Evolutionary conservation across 1,140 invertebrate genomes (phyloP), one percentile per base, ranked within the genome.

Genomic region (Spodoptera frugiperda): DNA sequence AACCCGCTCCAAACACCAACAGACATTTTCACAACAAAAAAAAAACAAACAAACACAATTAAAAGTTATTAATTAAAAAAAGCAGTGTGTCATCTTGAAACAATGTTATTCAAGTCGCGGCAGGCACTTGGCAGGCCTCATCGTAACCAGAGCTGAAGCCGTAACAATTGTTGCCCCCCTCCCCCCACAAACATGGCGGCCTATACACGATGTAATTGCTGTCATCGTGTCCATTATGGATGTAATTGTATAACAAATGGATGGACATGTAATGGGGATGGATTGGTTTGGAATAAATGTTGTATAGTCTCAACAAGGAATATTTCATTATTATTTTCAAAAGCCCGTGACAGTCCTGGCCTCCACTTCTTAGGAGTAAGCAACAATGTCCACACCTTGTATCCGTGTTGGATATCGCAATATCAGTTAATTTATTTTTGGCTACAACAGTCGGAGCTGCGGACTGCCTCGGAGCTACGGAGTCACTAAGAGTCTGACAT

Each of bases 111-210:
- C 61, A 12, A 65, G 15, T 65, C 9, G 12, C 12, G 15, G n/a
- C 30, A 11, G 12, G 55, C 71, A 73, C 71, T 59, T 73, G 14
- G 19, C 8, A 14, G 71, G 71, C 53, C 25, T 55, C 70, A 44
- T 73, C 17, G 71, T 59, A 73, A 73, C 54, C 39, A n/a, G 30
- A 73, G 19, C 54, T 25, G 71, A 73, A 73, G 71, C 71, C 71
- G n/a, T 73, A 73, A 61, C 49, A 73, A 49, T 59, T 19, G 19
- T 61, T n/a, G 19, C 33, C 57, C 30, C 57, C 30, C 15, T 3
- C n/a, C 14, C 14, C 14, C 14, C 6, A 33, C 57, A 17, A 61
- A 44, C 57, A 44, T 61, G 57, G 39, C 57, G 15, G 57, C 15
- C 25, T 61, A 2, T 39, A 39, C 39, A 17, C 57, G 57, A 61